Conservation (phyloP, 2,888 invertebrate genomes). For the Oscheius sp. region DNA sequence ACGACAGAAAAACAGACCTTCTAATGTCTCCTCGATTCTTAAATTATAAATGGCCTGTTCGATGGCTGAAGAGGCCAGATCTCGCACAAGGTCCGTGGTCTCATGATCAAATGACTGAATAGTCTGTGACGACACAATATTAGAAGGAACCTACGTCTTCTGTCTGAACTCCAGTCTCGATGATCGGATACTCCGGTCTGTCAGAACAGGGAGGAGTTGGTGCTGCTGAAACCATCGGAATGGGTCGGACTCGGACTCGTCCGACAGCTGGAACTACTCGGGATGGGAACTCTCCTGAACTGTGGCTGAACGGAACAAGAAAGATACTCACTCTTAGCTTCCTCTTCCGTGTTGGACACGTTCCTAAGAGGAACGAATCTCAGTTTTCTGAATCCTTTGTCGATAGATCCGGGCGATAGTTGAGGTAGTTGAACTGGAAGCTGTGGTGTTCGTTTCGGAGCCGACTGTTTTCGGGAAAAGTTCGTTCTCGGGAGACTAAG, state of each 20-base stretch:
- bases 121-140: no score
- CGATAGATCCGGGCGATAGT: slow-evolving; percentile 29
- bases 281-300: slow-evolving; percentile 10
- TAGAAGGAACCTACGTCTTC: slow-evolving; percentile 43
- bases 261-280: slow-evolving; percentile 28
- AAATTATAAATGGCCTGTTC: slow-evolving; percentile 26
- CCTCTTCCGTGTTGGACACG: not conserved
- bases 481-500: not conserved
- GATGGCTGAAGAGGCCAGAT: slow-evolving; percentile 46
- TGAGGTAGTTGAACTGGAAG: slow-evolving; percentile 28
- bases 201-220: slow-evolving; percentile 48
- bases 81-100: slow-evolving; percentile 44
- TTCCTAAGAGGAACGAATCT: slow-evolving; percentile 29
- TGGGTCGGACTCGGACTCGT: slow-evolving; percentile 1
- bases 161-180: slow-evolving; percentile 50
- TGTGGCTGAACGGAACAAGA: not conserved
- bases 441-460: not conserved
- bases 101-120: slow-evolving; percentile 49
- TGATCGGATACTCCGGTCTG: slow-evolving; percentile 45
- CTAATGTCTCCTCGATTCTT: slow-evolving; percentile 9
- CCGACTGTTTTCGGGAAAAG: not conserved
- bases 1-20: slow-evolving; percentile 12
- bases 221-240: not conserved
- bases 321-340: slow-evolving; percentile 7
- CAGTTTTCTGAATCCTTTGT: slow-evolving; percentile 31